Evolutionary conservation across 2,888 invertebrate species (phyloP).

Genomic region (Odontocolon sp.): DNA sequence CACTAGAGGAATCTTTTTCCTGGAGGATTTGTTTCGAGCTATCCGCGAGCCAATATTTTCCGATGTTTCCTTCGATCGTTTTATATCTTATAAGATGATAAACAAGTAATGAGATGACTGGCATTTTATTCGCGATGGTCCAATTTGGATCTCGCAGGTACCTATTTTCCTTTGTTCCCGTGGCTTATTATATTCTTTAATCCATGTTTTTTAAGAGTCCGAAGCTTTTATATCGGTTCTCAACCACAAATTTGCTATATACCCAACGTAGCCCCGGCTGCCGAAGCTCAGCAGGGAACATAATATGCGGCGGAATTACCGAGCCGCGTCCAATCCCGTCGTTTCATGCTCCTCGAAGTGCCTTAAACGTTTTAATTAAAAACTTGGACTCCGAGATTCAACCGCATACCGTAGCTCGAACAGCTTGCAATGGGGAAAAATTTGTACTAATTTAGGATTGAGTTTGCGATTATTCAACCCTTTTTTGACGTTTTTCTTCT

Average conservation of each 20-base stretch:
- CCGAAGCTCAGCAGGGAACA: conserved; percentile 1
- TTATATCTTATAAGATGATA: no score
- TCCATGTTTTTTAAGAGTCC: neutral
- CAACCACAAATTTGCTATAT: conserved; percentile 2
- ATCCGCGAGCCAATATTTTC: no score
- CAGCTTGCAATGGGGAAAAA: neutral
- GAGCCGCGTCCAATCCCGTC: neutral
- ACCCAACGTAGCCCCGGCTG: neutral
- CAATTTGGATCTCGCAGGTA: neutral
- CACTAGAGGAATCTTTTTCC: no score
- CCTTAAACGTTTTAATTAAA: conserved; percentile 57
- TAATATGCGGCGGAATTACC: conserved; percentile 39
- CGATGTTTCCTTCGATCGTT: no score
- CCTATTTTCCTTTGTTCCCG: neutral
- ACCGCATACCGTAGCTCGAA: neutral
- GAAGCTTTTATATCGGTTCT: neutral
- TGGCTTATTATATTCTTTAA: neutral
- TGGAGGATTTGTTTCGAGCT: no score
- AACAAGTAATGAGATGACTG: conserved; percentile 25
- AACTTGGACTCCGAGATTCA: conserved; percentile 13
- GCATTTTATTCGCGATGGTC: conserved; percentile 10
- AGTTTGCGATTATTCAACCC: no score
- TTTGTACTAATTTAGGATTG: neutral
- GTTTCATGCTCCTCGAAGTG: neutral
- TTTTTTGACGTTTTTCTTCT: no score